Evolutionary conservation across 2,113 vertebrate species (phyloP).

Genomic region (Lota lota): DNA sequence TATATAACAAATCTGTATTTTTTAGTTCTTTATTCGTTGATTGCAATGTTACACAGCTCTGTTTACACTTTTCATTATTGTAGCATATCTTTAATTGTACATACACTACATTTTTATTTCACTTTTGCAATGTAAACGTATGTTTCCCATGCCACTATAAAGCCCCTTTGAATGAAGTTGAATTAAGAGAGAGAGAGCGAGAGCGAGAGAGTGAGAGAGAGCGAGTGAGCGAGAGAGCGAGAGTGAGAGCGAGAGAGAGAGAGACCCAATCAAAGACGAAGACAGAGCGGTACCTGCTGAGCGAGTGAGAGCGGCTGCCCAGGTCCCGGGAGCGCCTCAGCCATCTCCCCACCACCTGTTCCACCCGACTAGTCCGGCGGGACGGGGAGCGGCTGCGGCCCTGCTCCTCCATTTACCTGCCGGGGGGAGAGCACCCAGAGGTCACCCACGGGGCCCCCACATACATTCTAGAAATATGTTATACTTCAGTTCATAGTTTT

Average conservation of each 20-base stretch:
- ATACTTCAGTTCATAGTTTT: not conserved
- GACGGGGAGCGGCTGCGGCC: conserved; percentile 83
- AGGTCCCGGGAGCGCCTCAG: conserved; percentile 85
- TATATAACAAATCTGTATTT: no score
- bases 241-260: not conserved
- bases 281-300: conserved; percentile 45
- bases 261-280: not conserved
- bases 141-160: no score
- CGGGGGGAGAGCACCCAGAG: conserved; percentile 12
- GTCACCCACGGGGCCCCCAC: not conserved
- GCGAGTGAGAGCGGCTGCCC: conserved; percentile 78
- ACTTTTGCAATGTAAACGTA: no score
- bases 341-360: conserved; percentile 95
- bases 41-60: no score
- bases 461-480: not conserved
- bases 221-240: not conserved
- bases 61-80: no score
- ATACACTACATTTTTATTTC: no score
- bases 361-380: conserved; percentile 86
- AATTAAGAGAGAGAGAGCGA: not conserved
- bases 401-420: conserved; percentile 93
- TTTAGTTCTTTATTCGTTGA: no score
- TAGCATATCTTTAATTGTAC: no score
- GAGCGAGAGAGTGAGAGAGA: not conserved
- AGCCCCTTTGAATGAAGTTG: no score